phyloP scores from a whole-genome alignment of 2,113 vertebrate genomes.

The Limnothrissa miodon region DNA sequence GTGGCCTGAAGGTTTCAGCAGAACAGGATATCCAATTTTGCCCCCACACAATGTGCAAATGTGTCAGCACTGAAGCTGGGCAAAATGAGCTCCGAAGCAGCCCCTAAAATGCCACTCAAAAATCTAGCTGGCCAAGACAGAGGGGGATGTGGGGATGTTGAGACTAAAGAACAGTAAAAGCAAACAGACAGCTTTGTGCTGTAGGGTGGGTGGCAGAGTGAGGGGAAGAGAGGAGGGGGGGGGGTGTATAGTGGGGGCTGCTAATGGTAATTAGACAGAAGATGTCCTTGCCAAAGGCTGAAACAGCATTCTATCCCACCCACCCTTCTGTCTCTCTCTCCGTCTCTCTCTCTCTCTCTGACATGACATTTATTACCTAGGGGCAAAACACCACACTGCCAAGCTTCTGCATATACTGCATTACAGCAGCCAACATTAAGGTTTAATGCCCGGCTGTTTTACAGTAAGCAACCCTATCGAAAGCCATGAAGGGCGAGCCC shows the following conservation, averaged over 20 bases:
- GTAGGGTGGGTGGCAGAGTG: neutral
- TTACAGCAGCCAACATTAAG: neutral
- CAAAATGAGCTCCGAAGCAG: neutral
- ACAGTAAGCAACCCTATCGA: neutral
- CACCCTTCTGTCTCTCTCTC: neutral
- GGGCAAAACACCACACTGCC: neutral
- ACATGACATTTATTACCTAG: neutral
- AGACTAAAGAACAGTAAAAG: neutral
- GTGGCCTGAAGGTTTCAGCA: too few relatives aligned
- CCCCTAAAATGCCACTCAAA: neutral
- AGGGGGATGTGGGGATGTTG: neutral
- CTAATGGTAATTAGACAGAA: constrained; percentile 10
- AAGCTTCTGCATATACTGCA: neutral
- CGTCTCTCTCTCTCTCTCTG: neutral
- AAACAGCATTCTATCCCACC: neutral
- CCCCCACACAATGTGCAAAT: neutral
- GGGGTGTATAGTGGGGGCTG: neutral
- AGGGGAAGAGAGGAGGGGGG: neutral
- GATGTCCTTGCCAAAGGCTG: constrained; percentile 5
- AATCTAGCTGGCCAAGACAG: neutral
- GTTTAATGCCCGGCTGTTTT: neutral
- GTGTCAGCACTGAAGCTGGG: neutral
- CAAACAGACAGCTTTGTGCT: neutral
- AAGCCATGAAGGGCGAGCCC: neutral
- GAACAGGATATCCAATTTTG: too few relatives aligned